Conservation (phyloP, 2,797 vertebrate species). For the Synanceia verrucosa region DNA sequence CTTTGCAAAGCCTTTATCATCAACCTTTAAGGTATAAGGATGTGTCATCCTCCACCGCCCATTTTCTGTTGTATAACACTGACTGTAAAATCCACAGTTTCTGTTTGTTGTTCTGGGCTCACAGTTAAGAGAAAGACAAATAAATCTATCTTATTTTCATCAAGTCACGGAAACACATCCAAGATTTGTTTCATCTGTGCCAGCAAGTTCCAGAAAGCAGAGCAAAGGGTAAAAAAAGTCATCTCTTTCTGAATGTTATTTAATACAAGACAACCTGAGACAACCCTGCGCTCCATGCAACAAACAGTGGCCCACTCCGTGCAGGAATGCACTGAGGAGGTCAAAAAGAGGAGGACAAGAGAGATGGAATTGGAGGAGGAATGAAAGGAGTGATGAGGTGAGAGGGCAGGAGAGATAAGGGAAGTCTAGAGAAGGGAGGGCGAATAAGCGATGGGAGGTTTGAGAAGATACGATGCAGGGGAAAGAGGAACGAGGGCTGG, state of each 20-base stretch:
- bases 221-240: conserved; percentile 11
- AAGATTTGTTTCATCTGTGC: conserved; percentile 11
- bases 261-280: conserved; percentile 19
- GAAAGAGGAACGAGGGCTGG: conserved; percentile 9
- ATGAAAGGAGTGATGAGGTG: conserved; percentile 52
- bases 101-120: conserved; percentile 8
- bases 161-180: not conserved
- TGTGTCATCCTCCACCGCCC: not conserved
- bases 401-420: conserved; percentile 42
- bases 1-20: not conserved
- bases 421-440: conserved; percentile 27
- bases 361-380: conserved; percentile 31
- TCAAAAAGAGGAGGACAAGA: conserved; percentile 44
- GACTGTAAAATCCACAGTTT: not conserved
- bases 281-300: conserved; percentile 24
- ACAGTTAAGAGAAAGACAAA: conserved; percentile 5
- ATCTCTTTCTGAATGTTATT: conserved; percentile 38
- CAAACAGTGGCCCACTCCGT: conserved; percentile 25
- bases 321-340: conserved; percentile 57
- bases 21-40: conserved; percentile 20
- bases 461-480: conserved; percentile 17
- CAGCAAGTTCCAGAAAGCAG: conserved; percentile 9
- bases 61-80: not conserved
- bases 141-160: not conserved
- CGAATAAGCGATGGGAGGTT: conserved; percentile 10